Conservation (phyloP, 64 coral and sea anemone species). For the Montipora cactus region DNA sequence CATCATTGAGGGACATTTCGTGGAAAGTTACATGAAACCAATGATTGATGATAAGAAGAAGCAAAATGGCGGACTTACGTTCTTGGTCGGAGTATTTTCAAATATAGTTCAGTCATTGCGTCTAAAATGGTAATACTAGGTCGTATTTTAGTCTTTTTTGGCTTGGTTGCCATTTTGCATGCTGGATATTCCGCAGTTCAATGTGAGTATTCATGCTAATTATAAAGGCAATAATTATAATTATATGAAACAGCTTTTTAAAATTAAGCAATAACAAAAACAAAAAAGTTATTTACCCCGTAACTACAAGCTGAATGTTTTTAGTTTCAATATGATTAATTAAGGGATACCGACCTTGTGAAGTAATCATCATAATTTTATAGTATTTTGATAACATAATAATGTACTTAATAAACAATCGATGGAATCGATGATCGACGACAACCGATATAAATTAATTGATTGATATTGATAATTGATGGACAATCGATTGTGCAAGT, state of each 20-base stretch:
- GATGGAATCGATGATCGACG: no score
- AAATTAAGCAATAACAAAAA: neutral
- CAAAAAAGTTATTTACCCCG: no score
- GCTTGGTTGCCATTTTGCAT: conserved; percentile 69
- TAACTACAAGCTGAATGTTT: no score
- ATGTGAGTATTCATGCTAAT: conserved; percentile 39
- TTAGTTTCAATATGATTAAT: no score
- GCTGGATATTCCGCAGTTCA: conserved; percentile 80
- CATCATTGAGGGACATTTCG: neutral
- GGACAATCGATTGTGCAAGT: no score
- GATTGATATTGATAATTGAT: no score
- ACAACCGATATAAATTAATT: no score
- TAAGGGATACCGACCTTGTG: no score
- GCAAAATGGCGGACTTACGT: neutral
- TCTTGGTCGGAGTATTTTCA: neutral
- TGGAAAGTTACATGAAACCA: neutral
- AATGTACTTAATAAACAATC: no score
- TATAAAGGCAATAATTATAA: neutral
- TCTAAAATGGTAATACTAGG: conserved; percentile 70
- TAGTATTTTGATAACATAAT: no score
- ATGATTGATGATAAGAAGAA: neutral
- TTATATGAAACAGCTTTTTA: neutral
- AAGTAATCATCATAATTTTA: no score
- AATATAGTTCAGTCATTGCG: neutral
- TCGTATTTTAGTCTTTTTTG: conserved; percentile 81